These are phyloP conservation scores for Camptogramma bilineatum DNA, from an alignment of 2,888 invertebrate species.

Conservation along the genomic window DNA sequence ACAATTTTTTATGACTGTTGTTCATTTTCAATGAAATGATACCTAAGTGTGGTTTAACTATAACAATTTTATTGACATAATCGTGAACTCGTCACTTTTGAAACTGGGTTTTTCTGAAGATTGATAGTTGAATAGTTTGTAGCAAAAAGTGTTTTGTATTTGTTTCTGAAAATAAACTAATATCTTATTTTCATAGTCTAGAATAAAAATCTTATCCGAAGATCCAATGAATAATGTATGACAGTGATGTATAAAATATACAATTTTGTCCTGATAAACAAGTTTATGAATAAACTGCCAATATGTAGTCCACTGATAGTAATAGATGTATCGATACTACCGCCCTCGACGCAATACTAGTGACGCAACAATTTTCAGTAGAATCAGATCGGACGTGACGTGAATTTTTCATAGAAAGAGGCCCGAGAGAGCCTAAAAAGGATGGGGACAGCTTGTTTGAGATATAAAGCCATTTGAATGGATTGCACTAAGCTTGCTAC, in stretches of 20 bases:
- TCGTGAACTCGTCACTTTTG: too few species aligned
- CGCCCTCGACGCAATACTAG: not conserved
- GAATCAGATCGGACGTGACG: conserved; percentile 14
- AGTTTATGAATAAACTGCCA: not conserved
- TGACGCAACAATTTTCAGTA: conserved; percentile 7
- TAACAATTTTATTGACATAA: too few species aligned
- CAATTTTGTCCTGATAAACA: not conserved
- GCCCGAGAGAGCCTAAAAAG: conserved; percentile 4
- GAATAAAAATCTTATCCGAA: not conserved
- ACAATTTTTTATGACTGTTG: too few species aligned
- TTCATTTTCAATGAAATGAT: too few species aligned
- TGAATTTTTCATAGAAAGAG: conserved; percentile 13
- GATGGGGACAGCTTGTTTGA: conserved; percentile 4
- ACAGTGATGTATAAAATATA: not conserved
- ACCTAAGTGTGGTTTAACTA: too few species aligned
- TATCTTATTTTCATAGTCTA: not conserved
- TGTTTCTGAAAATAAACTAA: not conserved
- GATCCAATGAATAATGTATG: not conserved
- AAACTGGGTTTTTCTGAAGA: too few species aligned
- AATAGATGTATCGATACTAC: not conserved
- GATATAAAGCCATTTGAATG: conserved; percentile 14
- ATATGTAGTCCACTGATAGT: not conserved
- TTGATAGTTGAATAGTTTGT: too few species aligned
- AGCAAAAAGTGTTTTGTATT: too few species aligned
- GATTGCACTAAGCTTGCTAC: conserved; percentile 9